Conservation (phyloP, 2,797 vertebrate genomes). For the Podarcis lilfordi region DNA sequence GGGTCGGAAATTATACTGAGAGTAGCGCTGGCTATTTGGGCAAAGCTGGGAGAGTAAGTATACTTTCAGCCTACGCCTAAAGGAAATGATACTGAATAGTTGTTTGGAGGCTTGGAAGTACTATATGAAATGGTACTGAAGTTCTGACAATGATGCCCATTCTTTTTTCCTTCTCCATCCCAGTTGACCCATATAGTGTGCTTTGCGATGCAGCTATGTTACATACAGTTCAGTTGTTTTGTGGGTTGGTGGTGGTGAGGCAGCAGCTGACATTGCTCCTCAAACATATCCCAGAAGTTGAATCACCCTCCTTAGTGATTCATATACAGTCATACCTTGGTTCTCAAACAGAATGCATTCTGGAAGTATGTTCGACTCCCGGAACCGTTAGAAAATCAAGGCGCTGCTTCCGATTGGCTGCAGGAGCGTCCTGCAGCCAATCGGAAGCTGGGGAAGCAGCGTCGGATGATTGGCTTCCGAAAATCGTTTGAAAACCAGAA, state of each 20-base stretch:
- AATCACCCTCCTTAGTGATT: background rate
- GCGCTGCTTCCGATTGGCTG: too few species aligned
- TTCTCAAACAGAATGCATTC: too few species aligned
- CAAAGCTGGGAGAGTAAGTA: constrained; percentile 94
- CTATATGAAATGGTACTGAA: background rate
- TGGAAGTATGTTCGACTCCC: too few species aligned
- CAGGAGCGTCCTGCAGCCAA: too few species aligned
- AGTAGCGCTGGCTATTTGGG: constrained; percentile 96
- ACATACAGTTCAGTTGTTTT: background rate
- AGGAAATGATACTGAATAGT: background rate
- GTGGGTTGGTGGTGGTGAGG: background rate
- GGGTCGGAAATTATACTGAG: constrained; percentile 96
- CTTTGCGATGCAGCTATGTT: background rate
- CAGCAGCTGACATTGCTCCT: background rate
- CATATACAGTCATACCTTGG: too few species aligned
- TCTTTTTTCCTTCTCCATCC: background rate
- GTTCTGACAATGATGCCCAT: background rate
- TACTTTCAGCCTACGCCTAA: background rate
- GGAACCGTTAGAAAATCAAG: too few species aligned
- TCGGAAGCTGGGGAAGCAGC: too few species aligned
- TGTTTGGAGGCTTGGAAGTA: constrained; percentile 17
- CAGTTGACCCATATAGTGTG: background rate
- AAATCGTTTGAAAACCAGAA: too few species aligned
- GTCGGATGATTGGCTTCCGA: fast-evolving
- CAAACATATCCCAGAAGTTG: background rate